phyloP scores from a whole-genome alignment of 2,797 vertebrate genomes.

The Hoplostethus mediterraneus region DNA sequence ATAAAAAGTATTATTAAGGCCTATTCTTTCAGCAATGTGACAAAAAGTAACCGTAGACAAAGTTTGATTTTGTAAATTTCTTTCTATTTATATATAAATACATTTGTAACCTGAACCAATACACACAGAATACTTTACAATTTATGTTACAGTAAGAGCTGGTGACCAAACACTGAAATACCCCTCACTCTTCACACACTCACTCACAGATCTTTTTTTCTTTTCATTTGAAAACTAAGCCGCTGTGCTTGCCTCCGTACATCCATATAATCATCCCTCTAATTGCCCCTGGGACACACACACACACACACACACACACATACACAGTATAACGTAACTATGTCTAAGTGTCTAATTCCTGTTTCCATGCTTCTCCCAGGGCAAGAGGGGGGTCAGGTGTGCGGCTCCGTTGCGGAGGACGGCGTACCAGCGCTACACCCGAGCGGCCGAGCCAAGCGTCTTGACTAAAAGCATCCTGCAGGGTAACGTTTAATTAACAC shows the following conservation, averaged over 20 bases:
- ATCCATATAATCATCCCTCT: conserved; percentile 34
- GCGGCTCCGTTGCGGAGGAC: conserved; percentile 73
- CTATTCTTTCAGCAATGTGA: too few species aligned
- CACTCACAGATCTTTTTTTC: not conserved
- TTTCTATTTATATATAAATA: not conserved
- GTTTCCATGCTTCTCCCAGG: conserved; percentile 73
- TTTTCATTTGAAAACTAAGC: not conserved
- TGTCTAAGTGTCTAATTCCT: conserved; percentile 57
- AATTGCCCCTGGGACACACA: conserved; percentile 21
- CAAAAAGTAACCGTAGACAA: too few species aligned
- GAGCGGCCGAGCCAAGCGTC: conserved; percentile 72
- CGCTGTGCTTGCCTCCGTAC: conserved; percentile 6
- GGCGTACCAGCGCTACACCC: conserved; percentile 78
- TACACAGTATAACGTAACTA: conserved; percentile 37
- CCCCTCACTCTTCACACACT: not conserved
- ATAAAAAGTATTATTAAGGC: too few species aligned
- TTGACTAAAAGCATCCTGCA: conserved; percentile 82
- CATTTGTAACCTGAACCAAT: not conserved
- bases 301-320: not conserved
- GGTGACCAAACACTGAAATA: not conserved
- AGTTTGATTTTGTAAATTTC: not conserved
- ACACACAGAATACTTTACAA: too few species aligned
- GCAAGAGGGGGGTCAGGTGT: conserved; percentile 78
- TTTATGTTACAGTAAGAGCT: too few species aligned
- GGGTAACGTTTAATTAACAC: conserved; percentile 81